These are phyloP conservation scores for Hiodon tergisus DNA, from an alignment of 2,113 vertebrate species.

Conservation along the genomic window DNA sequence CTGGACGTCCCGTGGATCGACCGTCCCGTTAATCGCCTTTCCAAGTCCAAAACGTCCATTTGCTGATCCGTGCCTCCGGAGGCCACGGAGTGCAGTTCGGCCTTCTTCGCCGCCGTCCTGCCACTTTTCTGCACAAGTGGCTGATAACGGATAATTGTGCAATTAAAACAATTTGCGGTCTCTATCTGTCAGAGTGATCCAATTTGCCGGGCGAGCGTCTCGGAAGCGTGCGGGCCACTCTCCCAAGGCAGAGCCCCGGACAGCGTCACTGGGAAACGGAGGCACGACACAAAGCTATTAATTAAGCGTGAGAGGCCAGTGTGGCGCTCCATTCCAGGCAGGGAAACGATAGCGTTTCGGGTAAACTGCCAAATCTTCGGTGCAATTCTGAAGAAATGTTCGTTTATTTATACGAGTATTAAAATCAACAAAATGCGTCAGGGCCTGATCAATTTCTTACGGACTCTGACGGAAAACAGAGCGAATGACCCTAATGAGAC, in stretches of 20 bases:
- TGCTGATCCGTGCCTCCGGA: slow-evolving; percentile 3
- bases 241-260: slow-evolving; percentile 1
- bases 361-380: too few species aligned
- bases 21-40: slow-evolving; percentile 57
- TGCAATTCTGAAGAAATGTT: too few species aligned
- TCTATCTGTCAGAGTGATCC: slow-evolving; percentile 60
- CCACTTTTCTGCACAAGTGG: slow-evolving; percentile 52
- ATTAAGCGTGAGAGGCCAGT: too few species aligned
- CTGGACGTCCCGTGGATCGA: slow-evolving; percentile 43
- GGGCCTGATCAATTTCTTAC: too few species aligned
- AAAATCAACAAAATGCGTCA: too few species aligned
- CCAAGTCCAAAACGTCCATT: background rate
- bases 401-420: too few species aligned
- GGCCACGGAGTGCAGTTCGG: slow-evolving; percentile 30
- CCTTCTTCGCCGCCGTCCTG: slow-evolving; percentile 45
- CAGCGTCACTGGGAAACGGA: too few species aligned
- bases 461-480: too few species aligned
- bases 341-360: too few species aligned
- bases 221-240: slow-evolving; percentile 41
- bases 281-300: too few species aligned
- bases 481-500: too few species aligned
- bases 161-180: slow-evolving; percentile 64
- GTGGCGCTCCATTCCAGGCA: too few species aligned
- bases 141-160: slow-evolving; percentile 56
- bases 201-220: slow-evolving; percentile 51